A percentile compares a stretch with the other conserved stretches of the same genome.
Evolutionary conservation across 2,797 vertebrate species (phyloP).

Genomic region (Passerculus sandwichensis): DNA sequence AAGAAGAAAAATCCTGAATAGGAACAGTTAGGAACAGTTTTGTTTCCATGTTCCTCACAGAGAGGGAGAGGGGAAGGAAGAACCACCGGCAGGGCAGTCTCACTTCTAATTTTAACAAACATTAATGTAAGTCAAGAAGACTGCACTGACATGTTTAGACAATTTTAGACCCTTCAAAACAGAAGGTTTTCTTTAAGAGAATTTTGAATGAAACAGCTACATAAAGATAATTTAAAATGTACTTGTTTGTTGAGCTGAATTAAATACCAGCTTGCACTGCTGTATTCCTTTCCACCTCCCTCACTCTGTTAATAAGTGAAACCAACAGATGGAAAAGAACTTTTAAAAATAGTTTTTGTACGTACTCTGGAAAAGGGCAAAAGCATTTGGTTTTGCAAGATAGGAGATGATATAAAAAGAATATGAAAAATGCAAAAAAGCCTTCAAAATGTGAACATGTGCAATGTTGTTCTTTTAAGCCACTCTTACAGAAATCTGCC

Average conservation of each 20-base stretch:
- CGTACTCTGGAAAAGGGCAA: conserved; percentile 2
- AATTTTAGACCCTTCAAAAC: background rate
- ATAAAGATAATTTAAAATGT: background rate
- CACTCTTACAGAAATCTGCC: conserved; percentile 36
- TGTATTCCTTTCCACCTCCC: background rate
- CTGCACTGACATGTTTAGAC: background rate
- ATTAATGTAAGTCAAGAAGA: background rate
- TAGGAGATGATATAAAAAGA: conserved; percentile 51
- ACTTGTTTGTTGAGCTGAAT: conserved; percentile 30
- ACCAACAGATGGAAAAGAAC: conserved; percentile 57
- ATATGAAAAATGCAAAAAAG: conserved; percentile 35
- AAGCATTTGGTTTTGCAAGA: conserved; percentile 46
- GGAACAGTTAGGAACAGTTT: background rate
- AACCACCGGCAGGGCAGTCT: background rate
- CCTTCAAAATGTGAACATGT: conserved; percentile 33
- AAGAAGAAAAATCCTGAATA: background rate
- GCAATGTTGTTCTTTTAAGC: conserved; percentile 26
- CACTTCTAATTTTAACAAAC: background rate
- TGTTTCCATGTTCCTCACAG: background rate
- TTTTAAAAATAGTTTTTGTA: conserved; percentile 46
- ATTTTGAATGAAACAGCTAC: background rate
- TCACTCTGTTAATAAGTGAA: conserved; percentile 36
- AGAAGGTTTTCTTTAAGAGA: conserved; percentile 10
- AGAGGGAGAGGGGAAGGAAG: background rate
- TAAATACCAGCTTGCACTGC: conserved; percentile 19